phyloP scores from a whole-genome alignment of 2,888 invertebrate species.

The Fragum fragum region DNA sequence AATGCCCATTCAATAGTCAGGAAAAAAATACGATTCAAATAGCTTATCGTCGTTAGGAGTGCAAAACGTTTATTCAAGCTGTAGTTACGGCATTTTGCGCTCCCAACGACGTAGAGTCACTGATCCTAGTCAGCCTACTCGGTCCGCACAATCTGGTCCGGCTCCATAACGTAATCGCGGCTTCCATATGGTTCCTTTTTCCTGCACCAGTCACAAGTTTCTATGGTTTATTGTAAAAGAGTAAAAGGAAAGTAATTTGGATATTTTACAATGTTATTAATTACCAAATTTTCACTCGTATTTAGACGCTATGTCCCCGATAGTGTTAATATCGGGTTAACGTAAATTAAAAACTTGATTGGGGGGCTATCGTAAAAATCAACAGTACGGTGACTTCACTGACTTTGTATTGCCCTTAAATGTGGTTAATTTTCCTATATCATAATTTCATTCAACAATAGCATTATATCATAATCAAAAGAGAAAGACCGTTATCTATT shows the following conservation, averaged over 20 bases:
- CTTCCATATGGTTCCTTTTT: too few relatives aligned
- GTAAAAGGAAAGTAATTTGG: not conserved
- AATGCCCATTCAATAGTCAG: too few relatives aligned
- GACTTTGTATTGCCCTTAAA: not conserved
- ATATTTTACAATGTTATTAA: not conserved
- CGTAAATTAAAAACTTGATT: constrained; percentile 8
- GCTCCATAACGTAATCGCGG: too few relatives aligned
- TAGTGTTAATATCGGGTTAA: not conserved
- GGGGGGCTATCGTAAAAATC: not conserved
- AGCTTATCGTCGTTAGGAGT: too few relatives aligned
- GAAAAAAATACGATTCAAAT: too few relatives aligned
- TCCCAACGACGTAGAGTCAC: too few relatives aligned
- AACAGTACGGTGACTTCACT: not conserved
- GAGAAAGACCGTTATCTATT: not conserved
- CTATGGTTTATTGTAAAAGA: too few relatives aligned
- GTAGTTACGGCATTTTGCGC: too few relatives aligned
- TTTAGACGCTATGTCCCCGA: not conserved
- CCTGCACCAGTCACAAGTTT: too few relatives aligned
- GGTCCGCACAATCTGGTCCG: too few relatives aligned
- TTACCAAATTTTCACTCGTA: not conserved
- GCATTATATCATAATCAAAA: not conserved
- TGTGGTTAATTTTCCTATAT: not conserved
- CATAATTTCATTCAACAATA: not conserved
- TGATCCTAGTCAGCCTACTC: too few relatives aligned
- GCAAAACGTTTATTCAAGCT: too few relatives aligned